A percentile compares a stretch with the other conserved stretches of the same genome.
These are phyloP conservation scores for Odocoileus virginianus DNA, from an alignment of 2,113 vertebrate genomes.

Conservation along the genomic window DNA sequence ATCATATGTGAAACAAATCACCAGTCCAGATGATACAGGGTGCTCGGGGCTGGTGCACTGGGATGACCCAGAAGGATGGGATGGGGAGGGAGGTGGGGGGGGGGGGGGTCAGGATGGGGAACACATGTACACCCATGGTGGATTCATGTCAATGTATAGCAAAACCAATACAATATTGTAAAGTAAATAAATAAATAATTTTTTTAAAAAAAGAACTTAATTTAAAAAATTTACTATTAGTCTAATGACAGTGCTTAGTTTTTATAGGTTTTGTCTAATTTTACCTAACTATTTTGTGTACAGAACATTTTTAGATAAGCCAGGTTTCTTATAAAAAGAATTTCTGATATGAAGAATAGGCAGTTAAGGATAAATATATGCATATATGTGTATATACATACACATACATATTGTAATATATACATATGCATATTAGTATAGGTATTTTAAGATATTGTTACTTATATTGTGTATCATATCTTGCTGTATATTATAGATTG, in stretches of 20 bases:
- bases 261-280: neutral
- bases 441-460: neutral
- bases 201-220: too few relatives aligned
- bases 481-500: neutral
- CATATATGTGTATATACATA: neutral
- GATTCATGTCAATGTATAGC: too few relatives aligned
- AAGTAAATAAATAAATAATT: neutral
- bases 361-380: neutral
- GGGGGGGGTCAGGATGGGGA: too few relatives aligned
- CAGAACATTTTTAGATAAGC: neutral
- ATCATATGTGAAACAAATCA: too few relatives aligned
- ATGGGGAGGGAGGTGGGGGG: too few relatives aligned
- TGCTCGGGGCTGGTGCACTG: too few relatives aligned
- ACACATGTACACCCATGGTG: too few relatives aligned
- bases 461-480: neutral
- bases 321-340: neutral
- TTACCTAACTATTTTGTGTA: neutral
- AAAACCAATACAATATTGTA: too few relatives aligned
- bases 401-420: neutral
- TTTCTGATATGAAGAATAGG: neutral
- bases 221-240: neutral
- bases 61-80: too few relatives aligned
- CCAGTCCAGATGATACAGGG: too few relatives aligned
- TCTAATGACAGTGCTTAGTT: neutral
- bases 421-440: neutral